A percentile compares a stretch with the other conserved stretches of the same genome.
Conservation (phyloP, 2,113 vertebrate species). For the Megaceryle torquata region DNA sequence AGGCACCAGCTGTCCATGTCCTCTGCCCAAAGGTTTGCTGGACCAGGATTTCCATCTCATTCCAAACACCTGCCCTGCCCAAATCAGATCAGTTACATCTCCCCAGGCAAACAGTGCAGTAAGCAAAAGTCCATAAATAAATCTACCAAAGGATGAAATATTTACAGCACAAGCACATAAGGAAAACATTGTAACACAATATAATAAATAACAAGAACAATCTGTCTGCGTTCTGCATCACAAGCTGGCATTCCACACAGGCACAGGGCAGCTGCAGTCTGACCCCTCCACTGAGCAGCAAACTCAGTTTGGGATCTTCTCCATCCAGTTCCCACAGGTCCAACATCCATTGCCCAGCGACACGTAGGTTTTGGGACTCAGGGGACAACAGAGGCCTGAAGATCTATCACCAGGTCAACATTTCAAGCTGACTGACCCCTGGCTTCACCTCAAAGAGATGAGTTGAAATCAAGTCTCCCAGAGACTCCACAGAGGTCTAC, state of each 20-base stretch:
- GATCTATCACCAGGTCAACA: accelerated
- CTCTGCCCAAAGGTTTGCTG: neutral
- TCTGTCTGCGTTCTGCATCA: accelerated
- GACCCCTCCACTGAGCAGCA: neutral
- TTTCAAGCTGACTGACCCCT: neutral
- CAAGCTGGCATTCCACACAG: accelerated
- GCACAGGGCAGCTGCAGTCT: neutral
- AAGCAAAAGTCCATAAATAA: neutral
- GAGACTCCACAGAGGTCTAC: neutral
- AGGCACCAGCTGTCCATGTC: neutral
- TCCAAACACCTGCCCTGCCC: neutral
- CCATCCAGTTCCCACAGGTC: neutral
- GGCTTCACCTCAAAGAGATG: neutral
- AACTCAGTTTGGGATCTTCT: neutral
- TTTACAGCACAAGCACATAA: neutral
- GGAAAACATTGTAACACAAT: accelerated
- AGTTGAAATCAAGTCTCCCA: neutral
- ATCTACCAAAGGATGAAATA: neutral
- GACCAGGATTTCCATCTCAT: neutral
- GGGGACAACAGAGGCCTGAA: neutral
- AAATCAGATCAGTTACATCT: neutral
- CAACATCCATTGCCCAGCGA: accelerated
- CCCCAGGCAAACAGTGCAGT: neutral
- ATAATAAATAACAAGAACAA: neutral
- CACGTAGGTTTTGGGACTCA: accelerated